phyloP scores from a whole-genome alignment of 92 coral and sea anemone species.

The Porites evermanni region DNA sequence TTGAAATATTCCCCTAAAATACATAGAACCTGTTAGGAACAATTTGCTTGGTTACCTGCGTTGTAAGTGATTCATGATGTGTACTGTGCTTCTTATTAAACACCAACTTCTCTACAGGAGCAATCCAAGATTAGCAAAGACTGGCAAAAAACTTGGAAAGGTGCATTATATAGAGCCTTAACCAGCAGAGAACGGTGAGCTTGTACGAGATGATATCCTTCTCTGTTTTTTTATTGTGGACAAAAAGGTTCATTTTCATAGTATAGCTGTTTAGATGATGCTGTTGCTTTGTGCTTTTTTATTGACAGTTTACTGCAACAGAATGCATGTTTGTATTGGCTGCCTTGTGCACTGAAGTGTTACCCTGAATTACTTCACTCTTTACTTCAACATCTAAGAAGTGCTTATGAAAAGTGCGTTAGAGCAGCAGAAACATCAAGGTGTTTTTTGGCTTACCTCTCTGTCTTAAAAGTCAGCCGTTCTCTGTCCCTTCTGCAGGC shows the following conservation, averaged over 20 bases:
- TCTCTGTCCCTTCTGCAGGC: conserved; percentile 49
- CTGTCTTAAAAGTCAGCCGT: conserved; percentile 61
- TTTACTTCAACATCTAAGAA: conserved; percentile 42
- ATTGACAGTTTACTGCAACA: conserved; percentile 61
- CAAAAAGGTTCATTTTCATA: too few relatives aligned
- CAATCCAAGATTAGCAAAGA: neutral
- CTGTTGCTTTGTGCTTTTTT: neutral
- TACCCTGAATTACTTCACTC: conserved; percentile 52
- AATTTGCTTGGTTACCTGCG: neutral
- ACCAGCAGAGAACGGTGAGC: conserved; percentile 48
- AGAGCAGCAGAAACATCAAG: neutral
- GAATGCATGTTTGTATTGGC: conserved; percentile 78
- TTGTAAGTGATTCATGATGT: neutral
- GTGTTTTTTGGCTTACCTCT: conserved; percentile 42
- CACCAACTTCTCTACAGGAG: neutral
- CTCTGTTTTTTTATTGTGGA: too few relatives aligned
- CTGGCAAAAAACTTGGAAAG: conserved; percentile 39
- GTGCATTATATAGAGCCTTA: conserved; percentile 31
- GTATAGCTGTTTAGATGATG: neutral
- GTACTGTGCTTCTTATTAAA: neutral
- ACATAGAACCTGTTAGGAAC: neutral
- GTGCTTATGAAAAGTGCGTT: neutral
- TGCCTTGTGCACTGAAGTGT: conserved; percentile 76
- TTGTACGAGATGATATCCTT: neutral
- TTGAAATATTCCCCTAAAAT: too few relatives aligned